Percentiles rank a stretch among this genome's conserved stretches.
phyloP scores from a whole-genome alignment of 2,888 invertebrate genomes.

The Desoria tigrina region DNA sequence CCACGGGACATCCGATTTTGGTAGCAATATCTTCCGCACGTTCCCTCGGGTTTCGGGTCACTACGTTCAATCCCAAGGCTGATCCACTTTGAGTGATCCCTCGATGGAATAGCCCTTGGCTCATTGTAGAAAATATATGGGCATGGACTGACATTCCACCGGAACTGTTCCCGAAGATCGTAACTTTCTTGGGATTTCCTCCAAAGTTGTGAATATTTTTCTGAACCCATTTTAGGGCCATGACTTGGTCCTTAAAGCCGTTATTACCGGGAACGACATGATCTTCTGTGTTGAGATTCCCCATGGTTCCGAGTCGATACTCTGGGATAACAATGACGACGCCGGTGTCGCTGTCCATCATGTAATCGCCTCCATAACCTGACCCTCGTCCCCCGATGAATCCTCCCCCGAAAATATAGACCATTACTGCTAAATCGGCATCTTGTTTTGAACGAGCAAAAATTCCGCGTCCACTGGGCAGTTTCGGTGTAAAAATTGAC shows the following conservation, averaged over 20 bases:
- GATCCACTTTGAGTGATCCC: slow-evolving; percentile 16
- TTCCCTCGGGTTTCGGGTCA: background rate
- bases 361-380: slow-evolving; percentile 17
- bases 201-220: slow-evolving; percentile 24
- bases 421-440: slow-evolving; percentile 7
- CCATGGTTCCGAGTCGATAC: slow-evolving; percentile 10
- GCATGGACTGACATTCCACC: slow-evolving; percentile 17
- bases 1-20: background rate
- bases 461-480: background rate
- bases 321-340: slow-evolving; percentile 15
- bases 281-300: slow-evolving; percentile 21
- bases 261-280: slow-evolving; percentile 18
- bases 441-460: background rate
- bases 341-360: slow-evolving; percentile 13
- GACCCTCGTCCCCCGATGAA: background rate
- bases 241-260: slow-evolving; percentile 34
- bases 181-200: slow-evolving; percentile 20
- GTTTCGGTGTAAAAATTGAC: slow-evolving; percentile 1
- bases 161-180: slow-evolving; percentile 23
- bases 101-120: slow-evolving; percentile 8
- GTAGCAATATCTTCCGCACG: background rate
- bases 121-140: slow-evolving; percentile 18
- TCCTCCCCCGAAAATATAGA: slow-evolving; percentile 17
- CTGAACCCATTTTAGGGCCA: too few relatives aligned
- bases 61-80: background rate